Evolutionary conservation across 2,888 invertebrate species (phyloP), one percentile per base, ranked within the genome.

Genomic region (Drosophila kanekoi): DNA sequence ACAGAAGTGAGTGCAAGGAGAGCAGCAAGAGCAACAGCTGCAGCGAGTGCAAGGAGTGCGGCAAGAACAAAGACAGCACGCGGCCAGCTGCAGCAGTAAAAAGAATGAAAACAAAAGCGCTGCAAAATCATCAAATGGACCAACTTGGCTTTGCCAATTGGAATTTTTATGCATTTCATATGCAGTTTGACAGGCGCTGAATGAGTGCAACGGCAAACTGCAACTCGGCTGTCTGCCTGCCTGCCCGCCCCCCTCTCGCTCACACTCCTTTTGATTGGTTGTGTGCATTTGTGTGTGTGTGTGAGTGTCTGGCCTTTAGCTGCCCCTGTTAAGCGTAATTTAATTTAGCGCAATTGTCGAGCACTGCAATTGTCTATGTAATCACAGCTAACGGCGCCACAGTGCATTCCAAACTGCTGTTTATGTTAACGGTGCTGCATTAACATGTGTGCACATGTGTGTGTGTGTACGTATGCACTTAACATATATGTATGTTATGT

Each of bases 121-220:
- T 57, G 72, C 71, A 62, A 72, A 75, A 78, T 56, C 79, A 72
- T 72, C 72, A 80, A 87, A 87, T 79, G 88, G 86, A 87, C 86
- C 88, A 83, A 83, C 86, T 87, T 77, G 80, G 72, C 45, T 69
- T 57, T 85, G 40, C 86, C 77, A 87, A 81, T 87, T 68, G 73
- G 87, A 72, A 72, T 77, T 66, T 40, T 57, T 43, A 13, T 56
- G 35, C 38, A 63, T 51, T 58, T 9, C 43, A 33, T 70, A 16
- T 44, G 48, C 53, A 71, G 77, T 79, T 79, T 63, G 47, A 45
- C 32, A 62, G 2, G 41, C 45, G 32, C 52, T 82, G 68, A 3
- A 8, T 14, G 35, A 53, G 44, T 68, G 70, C 48, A 68, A 23
- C n/a, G 1, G 40, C 40, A 40, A 10, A 40, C 35, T 35, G 0